These are phyloP conservation scores for Amphiduros pacificus DNA, from an alignment of 2,888 invertebrate species.

Conservation along the genomic window DNA sequence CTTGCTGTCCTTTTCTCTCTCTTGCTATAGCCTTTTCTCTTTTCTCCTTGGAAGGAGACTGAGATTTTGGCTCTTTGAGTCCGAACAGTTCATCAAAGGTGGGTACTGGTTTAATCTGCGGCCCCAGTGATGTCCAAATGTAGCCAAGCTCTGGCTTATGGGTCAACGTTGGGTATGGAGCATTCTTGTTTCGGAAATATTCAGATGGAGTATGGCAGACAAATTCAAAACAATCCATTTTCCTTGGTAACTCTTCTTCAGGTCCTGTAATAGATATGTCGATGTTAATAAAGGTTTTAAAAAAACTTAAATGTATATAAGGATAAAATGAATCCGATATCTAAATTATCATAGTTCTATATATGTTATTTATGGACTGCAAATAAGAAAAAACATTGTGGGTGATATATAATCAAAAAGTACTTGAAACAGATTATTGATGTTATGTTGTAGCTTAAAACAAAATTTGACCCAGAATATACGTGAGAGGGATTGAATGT, in stretches of 20 bases:
- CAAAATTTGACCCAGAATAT: too few relatives aligned
- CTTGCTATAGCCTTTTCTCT: background rate
- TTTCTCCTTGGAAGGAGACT: too few relatives aligned
- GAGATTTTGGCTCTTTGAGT: background rate
- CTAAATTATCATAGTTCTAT: too few relatives aligned
- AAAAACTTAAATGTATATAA: background rate
- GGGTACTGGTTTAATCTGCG: constrained; percentile 45
- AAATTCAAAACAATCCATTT: constrained; percentile 85
- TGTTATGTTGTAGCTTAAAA: too few relatives aligned
- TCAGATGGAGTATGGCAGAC: constrained; percentile 92
- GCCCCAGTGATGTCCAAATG: constrained; percentile 54
- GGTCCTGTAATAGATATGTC: constrained; percentile 76
- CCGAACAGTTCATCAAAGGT: constrained; percentile 48
- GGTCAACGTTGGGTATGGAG: constrained; percentile 70
- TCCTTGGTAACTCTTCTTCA: constrained; percentile 85
- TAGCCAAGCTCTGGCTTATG: constrained; percentile 53
- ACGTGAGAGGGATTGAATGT: too few relatives aligned
- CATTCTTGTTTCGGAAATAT: constrained; percentile 73
- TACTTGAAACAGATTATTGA: too few relatives aligned
- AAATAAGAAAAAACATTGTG: too few relatives aligned
- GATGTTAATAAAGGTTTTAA: background rate
- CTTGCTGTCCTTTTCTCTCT: background rate
- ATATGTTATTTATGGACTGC: too few relatives aligned
- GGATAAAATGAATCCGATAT: too few relatives aligned
- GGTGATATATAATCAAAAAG: too few relatives aligned